Percentiles rank a stretch among this genome's conserved stretches.
These are phyloP conservation scores for Ariolimax columbianus DNA, from an alignment of 2,888 invertebrate genomes.

Conservation along the genomic window DNA sequence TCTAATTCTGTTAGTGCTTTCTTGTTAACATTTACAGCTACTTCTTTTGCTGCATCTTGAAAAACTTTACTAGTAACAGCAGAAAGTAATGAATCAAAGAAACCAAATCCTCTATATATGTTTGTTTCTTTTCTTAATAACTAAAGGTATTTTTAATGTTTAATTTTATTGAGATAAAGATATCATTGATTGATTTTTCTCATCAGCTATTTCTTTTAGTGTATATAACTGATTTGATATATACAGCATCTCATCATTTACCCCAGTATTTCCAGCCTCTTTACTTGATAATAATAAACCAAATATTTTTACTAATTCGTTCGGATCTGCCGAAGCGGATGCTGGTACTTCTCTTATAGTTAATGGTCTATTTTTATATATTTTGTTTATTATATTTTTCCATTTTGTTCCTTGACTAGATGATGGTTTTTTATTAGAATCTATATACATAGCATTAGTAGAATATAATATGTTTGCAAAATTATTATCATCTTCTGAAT, in stretches of 20 bases:
- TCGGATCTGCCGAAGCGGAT: background rate
- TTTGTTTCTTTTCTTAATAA: background rate
- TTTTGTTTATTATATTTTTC: background rate
- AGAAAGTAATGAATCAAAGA: background rate
- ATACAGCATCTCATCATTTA: background rate
- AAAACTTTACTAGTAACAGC: background rate
- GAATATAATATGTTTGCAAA: constrained; percentile 2
- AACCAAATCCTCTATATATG: background rate
- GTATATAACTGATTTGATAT: background rate
- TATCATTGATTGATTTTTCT: background rate
- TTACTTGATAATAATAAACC: constrained; percentile 4
- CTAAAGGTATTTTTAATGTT: background rate
- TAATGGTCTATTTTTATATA: background rate
- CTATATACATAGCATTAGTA: background rate
- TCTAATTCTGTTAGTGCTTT: constrained; percentile 12
- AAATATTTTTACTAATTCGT: background rate
- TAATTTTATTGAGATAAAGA: background rate
- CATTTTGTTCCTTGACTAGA: background rate
- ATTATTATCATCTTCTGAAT: background rate
- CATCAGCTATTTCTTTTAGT: background rate
- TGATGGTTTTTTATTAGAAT: background rate
- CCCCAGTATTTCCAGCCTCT: background rate
- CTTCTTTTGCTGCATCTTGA: constrained; percentile 11
- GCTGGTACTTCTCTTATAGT: background rate
- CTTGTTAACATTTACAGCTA: background rate